phyloP scores from a whole-genome alignment of 1,140 invertebrate species.

The Trialeurodes vaporariorum region DNA sequence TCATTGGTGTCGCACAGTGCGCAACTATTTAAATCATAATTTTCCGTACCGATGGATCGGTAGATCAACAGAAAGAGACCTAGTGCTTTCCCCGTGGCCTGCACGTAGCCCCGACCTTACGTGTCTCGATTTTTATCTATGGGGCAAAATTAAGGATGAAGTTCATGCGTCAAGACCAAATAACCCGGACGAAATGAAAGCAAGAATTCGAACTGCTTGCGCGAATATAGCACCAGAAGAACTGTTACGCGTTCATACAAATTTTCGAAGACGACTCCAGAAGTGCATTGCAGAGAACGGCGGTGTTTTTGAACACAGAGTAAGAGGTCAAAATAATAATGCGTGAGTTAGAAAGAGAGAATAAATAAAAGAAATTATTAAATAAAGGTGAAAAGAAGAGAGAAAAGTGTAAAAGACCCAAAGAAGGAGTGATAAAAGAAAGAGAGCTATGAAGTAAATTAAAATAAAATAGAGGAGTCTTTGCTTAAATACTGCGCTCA shows the following conservation, averaged over 20 bases:
- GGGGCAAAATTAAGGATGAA: slow-evolving; percentile 1
- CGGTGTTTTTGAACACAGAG: neutral
- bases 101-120: slow-evolving; percentile 9
- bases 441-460: neutral
- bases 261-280: neutral
- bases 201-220: neutral
- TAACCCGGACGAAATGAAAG: neutral
- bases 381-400: too few species aligned
- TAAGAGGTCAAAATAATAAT: neutral
- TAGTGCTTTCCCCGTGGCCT: neutral
- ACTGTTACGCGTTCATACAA: neutral
- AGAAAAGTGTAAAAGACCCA: too few species aligned
- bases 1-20: slow-evolving; percentile 19
- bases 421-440: too few species aligned
- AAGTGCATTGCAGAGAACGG: neutral
- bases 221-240: neutral
- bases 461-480: neutral
- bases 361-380: too few species aligned
- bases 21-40: slow-evolving; percentile 18
- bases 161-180: neutral
- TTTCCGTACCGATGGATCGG: slow-evolving; percentile 23
- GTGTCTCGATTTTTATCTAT: slow-evolving; percentile 1
- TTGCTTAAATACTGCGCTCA: neutral
- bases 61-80: slow-evolving; percentile 15
- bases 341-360: too few species aligned